Conservation (phyloP, 2,113 vertebrate genomes). For the Rhinolophus ferrumequinum region DNA sequence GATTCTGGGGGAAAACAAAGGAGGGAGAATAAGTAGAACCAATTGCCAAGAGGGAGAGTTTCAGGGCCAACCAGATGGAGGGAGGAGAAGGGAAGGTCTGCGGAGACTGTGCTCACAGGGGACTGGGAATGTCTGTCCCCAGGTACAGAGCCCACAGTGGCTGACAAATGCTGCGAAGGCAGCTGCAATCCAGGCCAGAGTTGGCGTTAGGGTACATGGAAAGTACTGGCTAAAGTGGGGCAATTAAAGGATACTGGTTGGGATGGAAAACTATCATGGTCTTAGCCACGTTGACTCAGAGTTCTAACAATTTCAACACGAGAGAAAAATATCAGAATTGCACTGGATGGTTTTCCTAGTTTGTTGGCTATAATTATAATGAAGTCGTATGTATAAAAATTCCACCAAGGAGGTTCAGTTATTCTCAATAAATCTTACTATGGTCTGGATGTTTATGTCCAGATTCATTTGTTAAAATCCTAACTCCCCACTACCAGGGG, state of each 20-base stretch:
- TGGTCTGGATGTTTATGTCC: not conserved
- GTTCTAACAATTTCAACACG: not conserved
- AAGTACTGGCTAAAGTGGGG: fast-evolving
- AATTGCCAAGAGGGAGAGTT: not conserved
- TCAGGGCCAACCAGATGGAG: fast-evolving
- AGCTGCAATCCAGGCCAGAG: not conserved
- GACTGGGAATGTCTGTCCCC: fast-evolving
- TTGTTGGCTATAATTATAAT: not conserved
- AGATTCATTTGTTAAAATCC: not conserved
- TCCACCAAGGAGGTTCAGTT: not conserved
- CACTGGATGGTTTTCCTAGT: not conserved
- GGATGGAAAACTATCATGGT: not conserved
- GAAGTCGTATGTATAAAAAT: not conserved
- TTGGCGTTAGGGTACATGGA: fast-evolving
- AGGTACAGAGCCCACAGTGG: fast-evolving
- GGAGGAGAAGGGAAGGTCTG: too few species aligned
- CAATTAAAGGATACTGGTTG: fast-evolving
- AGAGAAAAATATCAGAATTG: not conserved
- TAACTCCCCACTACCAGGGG: too few species aligned
- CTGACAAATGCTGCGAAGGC: fast-evolving
- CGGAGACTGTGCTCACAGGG: fast-evolving
- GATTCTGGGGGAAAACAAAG: not conserved
- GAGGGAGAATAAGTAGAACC: not conserved
- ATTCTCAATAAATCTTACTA: not conserved
- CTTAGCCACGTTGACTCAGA: not conserved